Evolutionary conservation across 2,888 invertebrate genomes (phyloP).

Genomic region (Drosophila kokeensis): DNA sequence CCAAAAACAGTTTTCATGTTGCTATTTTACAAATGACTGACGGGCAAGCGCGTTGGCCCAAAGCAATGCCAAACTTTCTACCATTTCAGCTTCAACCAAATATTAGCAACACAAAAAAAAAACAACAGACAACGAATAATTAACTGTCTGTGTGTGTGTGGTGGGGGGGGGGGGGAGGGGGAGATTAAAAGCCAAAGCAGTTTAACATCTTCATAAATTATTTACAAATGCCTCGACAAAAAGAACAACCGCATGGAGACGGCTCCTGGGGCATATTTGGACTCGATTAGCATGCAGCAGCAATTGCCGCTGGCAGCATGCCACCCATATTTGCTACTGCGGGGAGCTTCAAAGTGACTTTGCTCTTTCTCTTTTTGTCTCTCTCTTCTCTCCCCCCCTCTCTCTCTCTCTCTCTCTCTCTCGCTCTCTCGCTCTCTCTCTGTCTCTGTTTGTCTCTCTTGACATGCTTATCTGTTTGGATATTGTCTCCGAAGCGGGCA

Average conservation of each 20-base stretch:
- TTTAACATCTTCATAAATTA: constrained; percentile 71
- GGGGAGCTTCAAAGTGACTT: constrained; percentile 54
- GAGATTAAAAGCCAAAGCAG: constrained; percentile 46
- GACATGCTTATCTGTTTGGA: constrained; percentile 16
- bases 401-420: constrained; percentile 3
- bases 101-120: constrained; percentile 4
- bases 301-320: constrained; percentile 29
- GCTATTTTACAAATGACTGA: constrained; percentile 19
- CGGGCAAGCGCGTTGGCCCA: constrained; percentile 8
- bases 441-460: not conserved
- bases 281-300: constrained; percentile 68
- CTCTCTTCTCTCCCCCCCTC: not conserved
- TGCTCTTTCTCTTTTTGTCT: constrained; percentile 17
- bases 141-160: not conserved
- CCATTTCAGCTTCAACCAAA: constrained; percentile 27
- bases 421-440: constrained; percentile 2
- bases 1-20: constrained; percentile 33
- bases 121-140: constrained; percentile 4
- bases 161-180: constrained; percentile 8
- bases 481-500: constrained; percentile 13
- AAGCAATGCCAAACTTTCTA: constrained; percentile 12
- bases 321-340: not conserved
- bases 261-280: constrained; percentile 54
- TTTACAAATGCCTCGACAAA: constrained; percentile 55
- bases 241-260: constrained; percentile 31